Conservation (phyloP, 64 coral and sea anemone genomes). For the Exaiptasia diaphana region DNA sequence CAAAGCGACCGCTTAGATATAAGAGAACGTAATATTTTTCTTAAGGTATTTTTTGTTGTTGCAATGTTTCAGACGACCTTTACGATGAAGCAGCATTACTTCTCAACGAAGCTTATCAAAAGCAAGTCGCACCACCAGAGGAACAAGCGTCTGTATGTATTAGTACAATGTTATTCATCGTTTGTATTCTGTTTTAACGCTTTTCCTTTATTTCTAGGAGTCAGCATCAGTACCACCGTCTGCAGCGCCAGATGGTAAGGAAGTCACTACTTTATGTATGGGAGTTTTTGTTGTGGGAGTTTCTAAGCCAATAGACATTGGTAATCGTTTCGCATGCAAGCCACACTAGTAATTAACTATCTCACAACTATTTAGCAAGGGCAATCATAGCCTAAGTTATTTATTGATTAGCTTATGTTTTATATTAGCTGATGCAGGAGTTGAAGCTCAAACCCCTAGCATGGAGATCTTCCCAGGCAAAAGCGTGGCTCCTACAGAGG, state of each 20-base stretch:
- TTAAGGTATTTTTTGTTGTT: neutral
- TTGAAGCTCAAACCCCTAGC: too few relatives aligned
- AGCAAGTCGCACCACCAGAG: conserved; percentile 71
- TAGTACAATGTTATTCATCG: neutral
- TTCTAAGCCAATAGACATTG: too few relatives aligned
- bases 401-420: too few relatives aligned
- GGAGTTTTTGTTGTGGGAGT: too few relatives aligned
- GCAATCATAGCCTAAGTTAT: too few relatives aligned
- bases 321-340: too few relatives aligned
- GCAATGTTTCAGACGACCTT: conserved; percentile 35
- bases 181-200: neutral
- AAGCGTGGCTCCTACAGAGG: conserved; percentile 29
- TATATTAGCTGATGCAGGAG: too few relatives aligned
- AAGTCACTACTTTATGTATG: neutral
- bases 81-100: conserved; percentile 71
- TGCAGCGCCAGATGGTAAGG: conserved; percentile 40
- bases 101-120: conserved; percentile 75
- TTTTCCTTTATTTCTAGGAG: neutral
- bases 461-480: too few relatives aligned
- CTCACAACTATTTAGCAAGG: too few relatives aligned
- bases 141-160: conserved; percentile 69
- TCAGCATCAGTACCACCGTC: conserved; percentile 33
- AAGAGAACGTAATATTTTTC: too few relatives aligned
- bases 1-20: too few relatives aligned
- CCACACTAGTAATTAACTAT: too few relatives aligned